phyloP scores from a whole-genome alignment of 2,797 vertebrate genomes.

The Eutrigla gurnardus region DNA sequence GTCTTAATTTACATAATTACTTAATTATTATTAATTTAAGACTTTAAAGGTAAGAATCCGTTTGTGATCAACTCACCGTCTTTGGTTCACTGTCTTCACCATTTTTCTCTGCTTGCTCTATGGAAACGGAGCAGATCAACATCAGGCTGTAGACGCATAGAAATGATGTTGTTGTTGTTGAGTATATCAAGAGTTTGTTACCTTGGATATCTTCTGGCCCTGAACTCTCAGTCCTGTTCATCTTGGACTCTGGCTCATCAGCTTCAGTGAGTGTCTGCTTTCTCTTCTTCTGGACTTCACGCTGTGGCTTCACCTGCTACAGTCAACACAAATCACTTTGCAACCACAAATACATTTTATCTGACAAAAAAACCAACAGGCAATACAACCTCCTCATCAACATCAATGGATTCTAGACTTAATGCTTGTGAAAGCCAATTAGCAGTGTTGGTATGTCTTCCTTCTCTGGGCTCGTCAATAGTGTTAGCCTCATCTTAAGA shows the following conservation, averaged over 20 bases:
- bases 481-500: conserved; percentile 27
- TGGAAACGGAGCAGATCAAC: conserved; percentile 9
- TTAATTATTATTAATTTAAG: no score
- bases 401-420: conserved; percentile 1
- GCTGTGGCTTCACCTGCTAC: conserved; percentile 85
- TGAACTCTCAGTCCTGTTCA: conserved; percentile 84
- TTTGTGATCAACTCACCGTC: conserved; percentile 52
- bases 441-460: conserved; percentile 5
- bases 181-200: conserved; percentile 42
- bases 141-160: background rate
- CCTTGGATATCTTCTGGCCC: conserved; percentile 81
- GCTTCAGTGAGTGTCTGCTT: conserved; percentile 82
- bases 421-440: conserved; percentile 13
- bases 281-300: conserved; percentile 85
- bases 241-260: conserved; percentile 91
- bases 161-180: no score
- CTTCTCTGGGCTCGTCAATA: conserved; percentile 22
- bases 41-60: background rate
- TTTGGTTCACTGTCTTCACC: conserved; percentile 55
- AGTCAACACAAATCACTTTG: conserved; percentile 35
- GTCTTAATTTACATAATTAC: no score
- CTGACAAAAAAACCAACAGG: background rate
- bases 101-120: conserved; percentile 69
- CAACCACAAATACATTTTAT: conserved; percentile 8
- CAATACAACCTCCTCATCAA: conserved; percentile 18